phyloP scores from a whole-genome alignment of 2,113 vertebrate genomes.

The Chloropsis hardwickii region DNA sequence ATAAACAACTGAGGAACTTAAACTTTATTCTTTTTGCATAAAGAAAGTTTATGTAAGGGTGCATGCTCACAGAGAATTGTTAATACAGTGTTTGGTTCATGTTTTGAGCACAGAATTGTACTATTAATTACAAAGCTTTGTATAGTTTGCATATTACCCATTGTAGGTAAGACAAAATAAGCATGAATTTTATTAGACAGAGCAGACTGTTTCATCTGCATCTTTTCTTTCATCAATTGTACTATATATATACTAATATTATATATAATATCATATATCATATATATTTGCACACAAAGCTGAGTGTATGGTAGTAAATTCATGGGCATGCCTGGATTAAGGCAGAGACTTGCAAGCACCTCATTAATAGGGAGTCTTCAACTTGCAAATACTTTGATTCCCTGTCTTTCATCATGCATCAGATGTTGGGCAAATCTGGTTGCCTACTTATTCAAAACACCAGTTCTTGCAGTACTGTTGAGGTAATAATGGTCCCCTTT shows the following conservation, averaged over 20 bases:
- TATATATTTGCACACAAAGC: not conserved
- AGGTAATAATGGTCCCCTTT: not conserved
- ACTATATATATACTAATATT: not conserved
- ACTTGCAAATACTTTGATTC: not conserved
- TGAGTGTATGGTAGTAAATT: not conserved
- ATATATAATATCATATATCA: no score
- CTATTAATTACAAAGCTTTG: not conserved
- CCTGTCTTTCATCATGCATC: not conserved
- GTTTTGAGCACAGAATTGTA: not conserved
- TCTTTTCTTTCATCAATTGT: not conserved
- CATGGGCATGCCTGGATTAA: not conserved
- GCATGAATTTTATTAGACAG: not conserved
- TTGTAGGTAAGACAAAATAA: not conserved
- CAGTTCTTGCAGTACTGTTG: not conserved
- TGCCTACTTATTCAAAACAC: not conserved
- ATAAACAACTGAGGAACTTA: not conserved
- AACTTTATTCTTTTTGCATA: not conserved
- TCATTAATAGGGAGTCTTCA: not conserved
- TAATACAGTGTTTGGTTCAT: not conserved
- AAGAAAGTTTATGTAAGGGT: not conserved
- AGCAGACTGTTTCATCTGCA: not conserved
- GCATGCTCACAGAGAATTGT: not conserved
- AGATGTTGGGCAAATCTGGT: not conserved
- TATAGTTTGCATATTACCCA: not conserved
- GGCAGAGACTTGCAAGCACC: not conserved